Percentiles rank a stretch among this genome's conserved stretches.
Evolutionary conservation across 2,797 vertebrate species (phyloP).

Genomic region (Podarcis siculus): DNA sequence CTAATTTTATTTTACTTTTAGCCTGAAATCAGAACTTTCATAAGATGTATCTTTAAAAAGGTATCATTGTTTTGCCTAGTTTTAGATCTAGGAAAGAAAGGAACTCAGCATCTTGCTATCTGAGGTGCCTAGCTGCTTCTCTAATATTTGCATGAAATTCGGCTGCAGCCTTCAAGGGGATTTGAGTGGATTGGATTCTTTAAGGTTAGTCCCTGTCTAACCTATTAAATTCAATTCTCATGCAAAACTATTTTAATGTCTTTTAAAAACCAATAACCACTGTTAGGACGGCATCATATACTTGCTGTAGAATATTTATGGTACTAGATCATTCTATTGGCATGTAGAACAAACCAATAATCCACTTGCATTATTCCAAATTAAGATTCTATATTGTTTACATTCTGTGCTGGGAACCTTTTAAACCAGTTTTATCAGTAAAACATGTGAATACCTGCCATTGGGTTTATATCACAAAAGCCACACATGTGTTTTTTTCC

Average conservation of each 20-base stretch:
- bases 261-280: conserved; percentile 77
- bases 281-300: conserved; percentile 66
- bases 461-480: neutral
- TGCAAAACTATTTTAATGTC: conserved; percentile 81
- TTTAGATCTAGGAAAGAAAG: conserved; percentile 66
- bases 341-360: conserved; percentile 60
- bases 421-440: conserved; percentile 26
- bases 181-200: conserved; percentile 87
- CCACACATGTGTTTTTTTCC: neutral
- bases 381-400: conserved; percentile 23
- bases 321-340: conserved; percentile 54
- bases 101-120: conserved; percentile 53
- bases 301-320: conserved; percentile 42
- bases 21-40: conserved; percentile 54
- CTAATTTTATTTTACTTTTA: conserved; percentile 40
- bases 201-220: conserved; percentile 86
- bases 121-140: conserved; percentile 64
- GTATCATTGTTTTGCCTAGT: conserved; percentile 58
- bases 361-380: conserved; percentile 60
- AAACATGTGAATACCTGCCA: neutral
- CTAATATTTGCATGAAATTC: conserved; percentile 77
- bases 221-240: conserved; percentile 86
- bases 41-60: conserved; percentile 55
- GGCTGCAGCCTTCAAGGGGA: conserved; percentile 78
- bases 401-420: conserved; percentile 30